phyloP scores from a whole-genome alignment of 2,113 vertebrate genomes.

The Pseudonaja textilis region DNA sequence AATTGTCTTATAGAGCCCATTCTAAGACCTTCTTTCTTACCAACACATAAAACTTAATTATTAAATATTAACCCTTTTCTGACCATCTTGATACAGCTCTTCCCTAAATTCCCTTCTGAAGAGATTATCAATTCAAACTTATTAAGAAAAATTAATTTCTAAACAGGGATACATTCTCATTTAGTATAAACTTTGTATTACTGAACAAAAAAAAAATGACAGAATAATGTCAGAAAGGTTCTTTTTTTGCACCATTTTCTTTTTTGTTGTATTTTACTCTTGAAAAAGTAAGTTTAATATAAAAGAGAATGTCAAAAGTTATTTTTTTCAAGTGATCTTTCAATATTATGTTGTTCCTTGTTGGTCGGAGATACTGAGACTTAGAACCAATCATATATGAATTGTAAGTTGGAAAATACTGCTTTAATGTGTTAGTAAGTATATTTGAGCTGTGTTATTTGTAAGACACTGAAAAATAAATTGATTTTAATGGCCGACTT shows the following conservation, averaged over 20 bases:
- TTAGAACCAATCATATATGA: neutral
- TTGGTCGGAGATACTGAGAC: neutral
- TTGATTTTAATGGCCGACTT: constrained; percentile 5
- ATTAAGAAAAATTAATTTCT: neutral
- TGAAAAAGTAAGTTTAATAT: neutral
- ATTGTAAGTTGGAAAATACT: neutral
- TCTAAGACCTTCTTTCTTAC: neutral
- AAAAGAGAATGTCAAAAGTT: neutral
- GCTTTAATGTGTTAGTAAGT: neutral
- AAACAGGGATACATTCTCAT: neutral
- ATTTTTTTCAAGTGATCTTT: neutral
- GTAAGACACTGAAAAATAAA: constrained; percentile 1
- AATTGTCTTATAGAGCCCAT: neutral
- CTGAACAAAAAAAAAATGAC: neutral
- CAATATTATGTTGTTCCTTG: neutral
- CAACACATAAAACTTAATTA: neutral
- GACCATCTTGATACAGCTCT: neutral
- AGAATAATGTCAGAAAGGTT: neutral
- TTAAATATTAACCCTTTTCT: neutral
- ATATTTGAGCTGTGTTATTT: neutral
- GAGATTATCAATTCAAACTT: neutral
- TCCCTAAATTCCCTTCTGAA: neutral
- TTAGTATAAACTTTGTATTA: neutral
- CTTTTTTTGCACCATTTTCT: neutral
- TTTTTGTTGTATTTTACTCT: neutral